These are phyloP conservation scores for Ecliptopera silaceata DNA, from an alignment of 2,888 invertebrate genomes.

Conservation along the genomic window DNA sequence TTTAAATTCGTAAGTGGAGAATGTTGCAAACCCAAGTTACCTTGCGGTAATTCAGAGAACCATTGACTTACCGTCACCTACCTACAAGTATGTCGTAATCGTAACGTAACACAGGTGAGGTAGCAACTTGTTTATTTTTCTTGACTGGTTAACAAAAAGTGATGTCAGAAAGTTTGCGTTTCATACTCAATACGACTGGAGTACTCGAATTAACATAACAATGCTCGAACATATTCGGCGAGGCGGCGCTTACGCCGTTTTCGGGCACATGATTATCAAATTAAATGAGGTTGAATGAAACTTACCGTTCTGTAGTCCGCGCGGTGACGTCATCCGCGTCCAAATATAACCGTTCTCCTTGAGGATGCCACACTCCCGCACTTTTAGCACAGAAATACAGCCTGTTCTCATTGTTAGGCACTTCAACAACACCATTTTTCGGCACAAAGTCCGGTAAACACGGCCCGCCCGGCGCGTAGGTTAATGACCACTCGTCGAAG, in stretches of 20 bases:
- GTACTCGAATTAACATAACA: neutral
- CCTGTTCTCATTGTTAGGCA: constrained; percentile 50
- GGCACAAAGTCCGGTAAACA: constrained; percentile 50
- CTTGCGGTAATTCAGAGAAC: neutral
- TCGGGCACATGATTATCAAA: constrained; percentile 10
- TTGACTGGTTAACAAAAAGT: too few relatives aligned
- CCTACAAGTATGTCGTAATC: neutral
- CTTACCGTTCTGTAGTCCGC: constrained; percentile 53
- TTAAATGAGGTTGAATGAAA: constrained; percentile 29
- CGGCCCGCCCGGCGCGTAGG: constrained; percentile 50
- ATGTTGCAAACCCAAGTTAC: neutral
- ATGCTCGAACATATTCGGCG: neutral
- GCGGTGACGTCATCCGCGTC: constrained; percentile 71
- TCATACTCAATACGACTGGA: too few relatives aligned
- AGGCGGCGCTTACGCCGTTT: constrained; percentile 6
- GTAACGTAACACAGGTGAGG: neutral
- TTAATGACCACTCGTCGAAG: constrained; percentile 65
- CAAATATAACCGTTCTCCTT: constrained; percentile 70
- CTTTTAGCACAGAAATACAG: constrained; percentile 68
- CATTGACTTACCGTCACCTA: neutral
- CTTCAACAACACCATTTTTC: constrained; percentile 47
- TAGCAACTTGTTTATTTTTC: too few relatives aligned
- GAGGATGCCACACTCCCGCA: constrained; percentile 64
- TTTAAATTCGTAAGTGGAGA: neutral
- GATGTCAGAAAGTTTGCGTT: too few relatives aligned